A percentile compares a stretch with the other conserved stretches of the same genome.
Conservation (phyloP, 2,113 vertebrate species). For the Corythoichthys haematopterus region DNA sequence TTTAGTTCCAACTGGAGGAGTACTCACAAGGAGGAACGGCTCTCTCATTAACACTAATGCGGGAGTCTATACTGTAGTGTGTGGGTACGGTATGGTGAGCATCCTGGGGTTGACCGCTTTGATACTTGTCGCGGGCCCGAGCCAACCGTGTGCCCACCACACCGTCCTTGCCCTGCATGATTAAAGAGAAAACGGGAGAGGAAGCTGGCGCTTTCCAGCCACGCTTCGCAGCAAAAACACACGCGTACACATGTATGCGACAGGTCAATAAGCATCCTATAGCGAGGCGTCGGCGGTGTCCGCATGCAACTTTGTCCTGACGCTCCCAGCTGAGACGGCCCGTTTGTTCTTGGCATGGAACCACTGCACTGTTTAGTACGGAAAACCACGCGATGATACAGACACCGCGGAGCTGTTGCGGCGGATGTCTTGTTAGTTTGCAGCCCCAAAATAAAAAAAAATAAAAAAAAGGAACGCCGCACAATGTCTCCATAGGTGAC, state of each 20-base stretch:
- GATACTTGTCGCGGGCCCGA: conserved; percentile 67
- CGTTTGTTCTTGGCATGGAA: conserved; percentile 60
- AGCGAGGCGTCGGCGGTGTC: conserved; percentile 35
- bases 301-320: conserved; percentile 42
- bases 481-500: not conserved
- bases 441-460: conserved; percentile 16
- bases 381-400: conserved; percentile 34
- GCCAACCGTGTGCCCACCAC: conserved; percentile 56
- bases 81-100: conserved; percentile 61
- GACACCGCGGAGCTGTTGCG: conserved; percentile 27
- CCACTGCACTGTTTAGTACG: conserved; percentile 61
- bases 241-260: conserved; percentile 10
- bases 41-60: conserved; percentile 53
- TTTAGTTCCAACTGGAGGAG: conserved; percentile 18
- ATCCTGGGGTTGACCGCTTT: conserved; percentile 72
- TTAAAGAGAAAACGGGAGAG: conserved; percentile 64
- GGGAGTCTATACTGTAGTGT: conserved; percentile 49
- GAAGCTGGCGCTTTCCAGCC: conserved; percentile 54
- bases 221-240: conserved; percentile 56
- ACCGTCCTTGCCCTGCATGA: conserved; percentile 65
- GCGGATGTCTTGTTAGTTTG: conserved; percentile 36
- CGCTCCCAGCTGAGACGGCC: conserved; percentile 45
- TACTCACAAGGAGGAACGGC: conserved; percentile 31
- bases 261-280: conserved; percentile 64
- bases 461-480: not conserved